Percentiles rank a stretch among this genome's conserved stretches.
phyloP scores from a whole-genome alignment of 2,888 invertebrate species.

The Pyrgus malvae region DNA sequence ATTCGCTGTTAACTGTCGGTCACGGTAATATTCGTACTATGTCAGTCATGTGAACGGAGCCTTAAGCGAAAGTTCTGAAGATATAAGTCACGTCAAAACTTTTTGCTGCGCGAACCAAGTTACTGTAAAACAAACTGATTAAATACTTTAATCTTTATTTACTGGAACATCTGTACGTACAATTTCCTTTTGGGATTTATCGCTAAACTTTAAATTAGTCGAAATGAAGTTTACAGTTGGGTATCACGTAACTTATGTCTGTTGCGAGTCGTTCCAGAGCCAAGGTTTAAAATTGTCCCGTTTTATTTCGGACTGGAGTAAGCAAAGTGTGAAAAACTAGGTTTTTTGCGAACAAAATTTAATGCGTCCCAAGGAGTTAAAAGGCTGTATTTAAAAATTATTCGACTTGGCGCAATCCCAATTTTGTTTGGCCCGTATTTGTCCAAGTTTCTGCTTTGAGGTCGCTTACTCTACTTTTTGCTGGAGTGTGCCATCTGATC shows the following conservation, averaged over 20 bases:
- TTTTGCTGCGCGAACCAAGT: slow-evolving; percentile 56
- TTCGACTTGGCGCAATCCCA: slow-evolving; percentile 22
- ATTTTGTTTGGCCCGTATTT: slow-evolving; percentile 27
- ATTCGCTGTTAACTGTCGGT: too few relatives aligned
- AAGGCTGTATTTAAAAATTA: slow-evolving; percentile 27
- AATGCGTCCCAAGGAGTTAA: slow-evolving; percentile 23
- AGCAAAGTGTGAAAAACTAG: slow-evolving; percentile 17
- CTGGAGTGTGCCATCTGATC: slow-evolving; percentile 21
- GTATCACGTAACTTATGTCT: slow-evolving; percentile 22
- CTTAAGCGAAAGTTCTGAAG: slow-evolving; percentile 53
- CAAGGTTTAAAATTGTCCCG: slow-evolving; percentile 4
- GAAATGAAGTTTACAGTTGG: slow-evolving; percentile 45
- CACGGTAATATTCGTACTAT: too few relatives aligned
- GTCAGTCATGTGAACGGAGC: slow-evolving; percentile 8
- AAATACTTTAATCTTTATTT: slow-evolving; percentile 78
- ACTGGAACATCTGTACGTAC: slow-evolving; percentile 63
- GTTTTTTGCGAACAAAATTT: slow-evolving; percentile 17
- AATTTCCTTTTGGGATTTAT: slow-evolving; percentile 71
- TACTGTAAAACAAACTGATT: slow-evolving; percentile 64
- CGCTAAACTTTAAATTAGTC: slow-evolving; percentile 63
- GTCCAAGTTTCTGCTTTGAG: slow-evolving; percentile 25
- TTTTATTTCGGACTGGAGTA: slow-evolving; percentile 9
- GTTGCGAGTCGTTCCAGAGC: slow-evolving; percentile 4
- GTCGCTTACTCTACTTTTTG: slow-evolving; percentile 21
- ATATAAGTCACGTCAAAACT: slow-evolving; percentile 75